Evolutionary conservation across 1,140 invertebrate species (phyloP).

Genomic region (Saccostrea cuccullata): DNA sequence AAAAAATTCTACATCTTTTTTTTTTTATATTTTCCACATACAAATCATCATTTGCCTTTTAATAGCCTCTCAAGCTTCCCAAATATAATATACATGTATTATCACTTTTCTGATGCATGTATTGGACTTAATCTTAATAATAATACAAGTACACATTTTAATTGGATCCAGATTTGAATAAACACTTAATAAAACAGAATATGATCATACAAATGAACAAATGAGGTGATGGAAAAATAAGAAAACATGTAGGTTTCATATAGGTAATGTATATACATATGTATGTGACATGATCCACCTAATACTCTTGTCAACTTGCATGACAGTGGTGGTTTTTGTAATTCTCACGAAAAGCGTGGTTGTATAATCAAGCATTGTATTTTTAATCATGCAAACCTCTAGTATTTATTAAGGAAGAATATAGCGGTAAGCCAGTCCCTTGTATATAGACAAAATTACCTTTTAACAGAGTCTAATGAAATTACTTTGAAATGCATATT

Average conservation of each 20-base stretch:
- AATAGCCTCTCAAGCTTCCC: too few species aligned
- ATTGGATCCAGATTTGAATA: too few species aligned
- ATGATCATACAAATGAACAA: too few species aligned
- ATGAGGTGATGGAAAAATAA: neutral
- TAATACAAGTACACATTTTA: too few species aligned
- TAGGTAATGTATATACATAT: neutral
- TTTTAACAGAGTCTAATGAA: neutral
- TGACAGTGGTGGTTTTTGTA: constrained; percentile 24
- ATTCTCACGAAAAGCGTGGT: neutral
- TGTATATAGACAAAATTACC: neutral
- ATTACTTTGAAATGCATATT: too few species aligned
- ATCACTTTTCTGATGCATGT: neutral
- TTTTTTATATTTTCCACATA: too few species aligned
- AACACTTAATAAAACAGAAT: too few species aligned
- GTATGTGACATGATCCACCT: constrained; percentile 11
- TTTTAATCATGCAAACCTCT: constrained; percentile 26
- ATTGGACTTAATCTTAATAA: too few species aligned
- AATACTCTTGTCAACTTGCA: constrained; percentile 28
- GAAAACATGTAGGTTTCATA: neutral
- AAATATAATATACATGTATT: too few species aligned
- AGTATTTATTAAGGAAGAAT: neutral
- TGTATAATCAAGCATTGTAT: constrained; percentile 36
- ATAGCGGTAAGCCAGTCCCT: neutral
- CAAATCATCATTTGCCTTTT: too few species aligned
- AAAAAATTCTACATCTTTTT: too few species aligned